Evolutionary conservation across 2,888 invertebrate genomes (phyloP).

Genomic region (Nasonovia ribisnigri): DNA sequence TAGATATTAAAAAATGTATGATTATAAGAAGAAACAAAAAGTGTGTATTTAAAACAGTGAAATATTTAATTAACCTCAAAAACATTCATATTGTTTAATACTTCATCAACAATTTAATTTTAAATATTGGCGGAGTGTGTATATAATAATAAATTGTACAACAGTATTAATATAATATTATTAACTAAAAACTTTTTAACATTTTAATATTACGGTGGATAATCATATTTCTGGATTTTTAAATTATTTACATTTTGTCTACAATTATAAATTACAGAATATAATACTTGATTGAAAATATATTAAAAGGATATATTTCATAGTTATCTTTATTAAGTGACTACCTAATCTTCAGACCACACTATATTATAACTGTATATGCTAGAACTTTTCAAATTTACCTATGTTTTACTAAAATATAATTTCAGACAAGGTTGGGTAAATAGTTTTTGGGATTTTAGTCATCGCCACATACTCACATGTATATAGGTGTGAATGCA

Average conservation of each 20-base stretch:
- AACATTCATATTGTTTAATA: neutral
- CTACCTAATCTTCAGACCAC: neutral
- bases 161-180: neutral
- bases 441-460: neutral
- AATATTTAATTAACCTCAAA: neutral
- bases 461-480: neutral
- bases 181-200: neutral
- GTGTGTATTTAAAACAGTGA: neutral
- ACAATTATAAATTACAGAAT: neutral
- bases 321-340: neutral
- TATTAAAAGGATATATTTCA: neutral
- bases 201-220: neutral
- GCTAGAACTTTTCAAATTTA: neutral
- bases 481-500: neutral
- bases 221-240: neutral
- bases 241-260: neutral
- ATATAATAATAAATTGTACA: neutral
- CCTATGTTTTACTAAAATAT: neutral
- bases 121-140: neutral
- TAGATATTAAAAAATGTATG: neutral
- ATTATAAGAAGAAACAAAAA: neutral
- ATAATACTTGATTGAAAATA: neutral
- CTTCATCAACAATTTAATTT: neutral
- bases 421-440: neutral
- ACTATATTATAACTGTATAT: neutral